phyloP scores from a whole-genome alignment of 2,797 vertebrate genomes.

The Megaceryle alcyon region DNA sequence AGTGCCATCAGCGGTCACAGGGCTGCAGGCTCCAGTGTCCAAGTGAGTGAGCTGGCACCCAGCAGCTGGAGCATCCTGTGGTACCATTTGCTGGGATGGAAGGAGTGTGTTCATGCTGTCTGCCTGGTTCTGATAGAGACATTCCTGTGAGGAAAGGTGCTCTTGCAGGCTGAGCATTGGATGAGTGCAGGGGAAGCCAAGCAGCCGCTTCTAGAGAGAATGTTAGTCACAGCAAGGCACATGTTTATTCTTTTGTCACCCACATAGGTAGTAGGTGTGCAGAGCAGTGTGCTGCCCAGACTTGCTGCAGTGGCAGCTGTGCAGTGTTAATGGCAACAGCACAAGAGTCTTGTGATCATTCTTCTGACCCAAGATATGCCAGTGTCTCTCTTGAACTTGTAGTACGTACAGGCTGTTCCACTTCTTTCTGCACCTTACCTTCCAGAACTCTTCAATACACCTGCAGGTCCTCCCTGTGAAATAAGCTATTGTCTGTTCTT shows the following conservation, averaged over 20 bases:
- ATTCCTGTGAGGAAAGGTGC: background rate
- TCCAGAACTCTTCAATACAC: background rate
- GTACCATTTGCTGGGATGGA: background rate
- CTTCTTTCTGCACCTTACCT: background rate
- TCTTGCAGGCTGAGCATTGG: accelerated
- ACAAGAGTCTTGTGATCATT: background rate
- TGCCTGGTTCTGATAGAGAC: background rate
- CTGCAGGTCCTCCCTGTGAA: background rate
- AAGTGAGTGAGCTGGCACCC: background rate
- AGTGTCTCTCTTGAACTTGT: background rate
- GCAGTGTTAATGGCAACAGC: background rate
- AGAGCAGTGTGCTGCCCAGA: background rate
- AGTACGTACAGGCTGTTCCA: background rate
- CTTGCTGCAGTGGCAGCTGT: background rate
- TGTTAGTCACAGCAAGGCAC: background rate
- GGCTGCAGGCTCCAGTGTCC: background rate
- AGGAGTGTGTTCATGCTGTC: background rate
- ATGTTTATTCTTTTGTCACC: background rate
- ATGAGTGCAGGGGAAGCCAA: background rate
- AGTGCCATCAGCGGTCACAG: background rate
- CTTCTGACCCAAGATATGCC: background rate
- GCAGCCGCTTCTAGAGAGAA: background rate
- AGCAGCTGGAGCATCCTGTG: background rate
- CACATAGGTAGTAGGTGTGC: background rate
- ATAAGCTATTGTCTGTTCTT: background rate